Evolutionary conservation across 2,888 invertebrate species (phyloP).

Genomic region (Caenorhabditis virilis): DNA sequence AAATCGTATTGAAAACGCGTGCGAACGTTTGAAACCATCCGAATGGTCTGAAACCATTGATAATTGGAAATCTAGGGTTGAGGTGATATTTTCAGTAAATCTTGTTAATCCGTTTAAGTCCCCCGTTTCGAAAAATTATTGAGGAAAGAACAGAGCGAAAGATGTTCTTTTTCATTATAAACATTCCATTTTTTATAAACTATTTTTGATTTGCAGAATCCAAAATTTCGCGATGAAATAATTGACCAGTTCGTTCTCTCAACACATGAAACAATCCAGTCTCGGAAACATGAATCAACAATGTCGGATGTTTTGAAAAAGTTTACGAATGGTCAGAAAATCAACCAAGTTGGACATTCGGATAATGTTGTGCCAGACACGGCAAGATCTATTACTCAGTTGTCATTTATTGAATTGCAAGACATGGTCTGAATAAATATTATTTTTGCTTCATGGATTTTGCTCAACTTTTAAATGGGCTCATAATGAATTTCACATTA

Average conservation of each 20-base stretch:
- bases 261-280: conserved; percentile 26
- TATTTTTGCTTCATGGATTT: neutral
- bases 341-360: conserved; percentile 8
- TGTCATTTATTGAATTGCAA: conserved; percentile 34
- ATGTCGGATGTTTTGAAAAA: conserved; percentile 23
- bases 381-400: conserved; percentile 14
- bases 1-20: conserved; percentile 36
- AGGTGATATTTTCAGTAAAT: conserved; percentile 8
- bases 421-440: conserved; percentile 23
- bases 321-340: conserved; percentile 11
- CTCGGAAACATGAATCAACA: conserved; percentile 22
- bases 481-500: too few species aligned
- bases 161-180: too few species aligned
- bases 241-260: conserved; percentile 24
- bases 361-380: neutral
- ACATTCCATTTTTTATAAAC: neutral
- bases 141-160: too few species aligned
- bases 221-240: conserved; percentile 19
- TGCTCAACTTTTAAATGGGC: neutral
- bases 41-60: conserved; percentile 31
- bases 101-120: neutral
- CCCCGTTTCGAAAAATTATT: too few species aligned
- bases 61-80: conserved; percentile 24
- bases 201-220: conserved; percentile 9
- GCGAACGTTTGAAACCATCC: conserved; percentile 31